These are phyloP conservation scores for Cataglyphis cursor DNA, from an alignment of 2,888 invertebrate species.

Conservation along the genomic window DNA sequence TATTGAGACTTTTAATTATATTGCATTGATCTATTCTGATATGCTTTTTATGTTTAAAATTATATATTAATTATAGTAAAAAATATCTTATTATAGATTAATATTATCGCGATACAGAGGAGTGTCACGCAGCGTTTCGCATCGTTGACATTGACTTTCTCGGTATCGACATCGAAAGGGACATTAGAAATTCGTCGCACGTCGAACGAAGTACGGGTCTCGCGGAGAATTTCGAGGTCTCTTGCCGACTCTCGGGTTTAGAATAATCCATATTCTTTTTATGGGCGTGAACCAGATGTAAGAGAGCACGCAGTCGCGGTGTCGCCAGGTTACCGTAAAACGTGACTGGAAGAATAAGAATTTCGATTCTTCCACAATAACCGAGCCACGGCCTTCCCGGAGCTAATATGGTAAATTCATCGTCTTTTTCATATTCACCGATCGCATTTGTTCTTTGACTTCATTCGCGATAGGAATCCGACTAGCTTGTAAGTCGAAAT, in stretches of 20 bases:
- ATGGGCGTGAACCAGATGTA: slow-evolving; percentile 75
- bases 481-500: slow-evolving; percentile 17
- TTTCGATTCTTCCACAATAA: slow-evolving; percentile 51
- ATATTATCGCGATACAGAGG: neutral
- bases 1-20: slow-evolving; percentile 10
- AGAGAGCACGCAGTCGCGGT: slow-evolving; percentile 64
- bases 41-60: neutral
- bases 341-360: slow-evolving; percentile 77
- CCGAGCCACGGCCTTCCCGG: neutral
- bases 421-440: slow-evolving; percentile 26
- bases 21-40: neutral
- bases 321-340: slow-evolving; percentile 70
- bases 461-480: slow-evolving; percentile 35
- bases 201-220: slow-evolving; percentile 58
- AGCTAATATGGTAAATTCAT: slow-evolving; percentile 34
- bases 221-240: slow-evolving; percentile 68
- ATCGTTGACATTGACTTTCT: slow-evolving; percentile 33
- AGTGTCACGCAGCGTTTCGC: neutral
- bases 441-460: slow-evolving; percentile 33
- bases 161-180: slow-evolving; percentile 13
- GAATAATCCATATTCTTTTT: slow-evolving; percentile 78
- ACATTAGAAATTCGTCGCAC: slow-evolving; percentile 72
- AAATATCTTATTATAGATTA: slow-evolving; percentile 3
- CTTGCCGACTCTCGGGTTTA: slow-evolving; percentile 64
- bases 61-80: neutral